Evolutionary conservation across 2,113 vertebrate species (phyloP), one percentile per base, ranked within the genome.

Genomic region (Antigone vipio): DNA sequence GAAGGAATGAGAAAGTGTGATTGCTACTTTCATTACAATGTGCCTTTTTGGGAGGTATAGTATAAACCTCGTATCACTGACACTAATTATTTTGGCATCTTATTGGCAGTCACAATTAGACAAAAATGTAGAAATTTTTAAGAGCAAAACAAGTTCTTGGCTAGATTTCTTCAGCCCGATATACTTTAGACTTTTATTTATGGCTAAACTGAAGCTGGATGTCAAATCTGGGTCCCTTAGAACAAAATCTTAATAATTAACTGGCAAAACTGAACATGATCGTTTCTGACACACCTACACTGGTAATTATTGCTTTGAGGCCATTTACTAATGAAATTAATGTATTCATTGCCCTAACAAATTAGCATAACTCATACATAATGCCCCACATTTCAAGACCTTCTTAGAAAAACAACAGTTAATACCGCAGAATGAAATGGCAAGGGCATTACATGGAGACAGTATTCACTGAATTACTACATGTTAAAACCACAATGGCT

Each of bases 191-290:
- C 86, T 97, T 98, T 98, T 98, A 98, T 98, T 98, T 98, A 98
- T 96, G 98, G 98, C 98, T 98, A 99, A 98, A 98, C 91, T 97
- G 98, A 98, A 99, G 95, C 97, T 96, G 88, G 84, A 98, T 98
- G 99, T 99, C 99, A 99, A 99, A 99, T 98, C 98, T 98, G 96
- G 98, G 98, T 98, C 98, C 98, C 98, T 98, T 97, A 96, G 97
- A 99, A 99, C 98, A 99, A 99, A 99, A 99, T 99, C 99, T 99
- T 99, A 99, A 99, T 99, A 99, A 99, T 99, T 99, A 99, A 99
- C 99, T 99, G 99, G 99, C 98, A 99, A 99, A 99, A 99, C 98
- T 99, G 98, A 99, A 99, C 99, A 99, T 99, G 99, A 99, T 99
- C 98, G 91, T 98, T 99, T 99, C 98, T 99, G 99, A 99, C 99